Base-by-base conservation (phyloP, 2,113 vertebrate genomes). In the Ahaetulla prasina region DNA sequence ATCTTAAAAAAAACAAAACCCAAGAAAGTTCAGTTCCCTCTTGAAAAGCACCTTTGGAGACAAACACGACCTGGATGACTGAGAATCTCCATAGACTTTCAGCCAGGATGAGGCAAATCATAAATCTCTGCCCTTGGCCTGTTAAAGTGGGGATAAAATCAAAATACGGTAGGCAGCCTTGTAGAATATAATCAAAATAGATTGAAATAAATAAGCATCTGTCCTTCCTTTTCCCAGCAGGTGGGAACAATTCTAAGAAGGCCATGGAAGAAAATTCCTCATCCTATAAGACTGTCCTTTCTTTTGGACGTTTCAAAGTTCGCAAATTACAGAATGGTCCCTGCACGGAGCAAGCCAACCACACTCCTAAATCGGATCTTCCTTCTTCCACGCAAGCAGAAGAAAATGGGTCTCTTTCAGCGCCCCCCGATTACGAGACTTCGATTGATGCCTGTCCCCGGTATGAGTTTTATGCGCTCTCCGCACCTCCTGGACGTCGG, bases 401-500 rank as follows among this genome's bases (percentile, higher is more conserved):
- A 87, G 91, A 50, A 10, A 20, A 43, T 0, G 23, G 52, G 11
- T 80, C 86, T 30, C 92, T 54, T 22, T 63, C 55, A 0, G 47
- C 43, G 7, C 18, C 90, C 25, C 85, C 94, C 93, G 11, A 94
- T 93, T 97, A 97, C 45, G 98, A 97, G 94, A 96, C 95, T 23
- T 86, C 92, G 96, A 57, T 93, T 8, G 97, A 98, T 45, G 93
- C 94, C 55, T 92, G 94, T 49, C 97, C 97, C 3, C 94, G 95
- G 50, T 92, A 97, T 20, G 96, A 97, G 49, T 95, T 97, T 85
- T 98, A 97, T 1, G 92, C 88, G 91, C 97, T 95, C 6, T 93
- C 95, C 0, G 89, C 95, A 0, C 91, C 95, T 23, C 95, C 96
- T 0, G 94, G 94, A 14, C 90, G 87, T 8, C 16, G 74, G 0